These are phyloP conservation scores for Puffinus mauretanicus DNA, from an alignment of 2,113 vertebrate species.

Conservation along the genomic window DNA sequence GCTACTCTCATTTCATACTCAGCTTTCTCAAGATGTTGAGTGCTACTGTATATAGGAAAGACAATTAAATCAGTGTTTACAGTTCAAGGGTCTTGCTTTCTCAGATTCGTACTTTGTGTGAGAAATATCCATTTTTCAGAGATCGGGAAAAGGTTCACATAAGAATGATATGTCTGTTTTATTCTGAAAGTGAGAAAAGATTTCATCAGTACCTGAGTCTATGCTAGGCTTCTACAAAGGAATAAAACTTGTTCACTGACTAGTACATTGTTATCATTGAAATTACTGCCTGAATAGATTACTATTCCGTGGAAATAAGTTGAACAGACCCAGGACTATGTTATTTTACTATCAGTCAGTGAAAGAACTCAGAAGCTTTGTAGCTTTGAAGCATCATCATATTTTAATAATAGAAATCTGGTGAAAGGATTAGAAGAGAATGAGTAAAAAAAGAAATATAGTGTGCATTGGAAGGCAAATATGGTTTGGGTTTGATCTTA, in stretches of 20 bases:
- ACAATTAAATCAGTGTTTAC: neutral
- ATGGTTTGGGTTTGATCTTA: neutral
- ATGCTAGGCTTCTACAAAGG: neutral
- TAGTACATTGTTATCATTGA: neutral
- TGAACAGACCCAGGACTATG: neutral
- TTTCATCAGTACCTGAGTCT: neutral
- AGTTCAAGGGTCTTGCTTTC: neutral
- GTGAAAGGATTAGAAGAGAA: neutral
- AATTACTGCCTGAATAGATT: neutral
- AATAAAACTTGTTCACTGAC: neutral
- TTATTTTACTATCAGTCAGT: neutral
- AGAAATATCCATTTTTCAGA: neutral
- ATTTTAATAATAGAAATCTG: neutral
- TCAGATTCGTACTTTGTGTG: accelerated
- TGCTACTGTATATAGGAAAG: neutral
- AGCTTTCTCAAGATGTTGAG: neutral
- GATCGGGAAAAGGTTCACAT: neutral
- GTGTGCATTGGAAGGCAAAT: neutral
- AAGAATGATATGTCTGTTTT: neutral
- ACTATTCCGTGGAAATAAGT: neutral
- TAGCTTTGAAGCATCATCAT: neutral
- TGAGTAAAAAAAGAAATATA: neutral
- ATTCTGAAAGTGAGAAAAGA: neutral
- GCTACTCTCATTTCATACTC: neutral
- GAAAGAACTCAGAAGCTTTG: neutral